Base-by-base conservation (phyloP, 2,888 invertebrate species). In the Sphaerophoria rueppellii region DNA sequence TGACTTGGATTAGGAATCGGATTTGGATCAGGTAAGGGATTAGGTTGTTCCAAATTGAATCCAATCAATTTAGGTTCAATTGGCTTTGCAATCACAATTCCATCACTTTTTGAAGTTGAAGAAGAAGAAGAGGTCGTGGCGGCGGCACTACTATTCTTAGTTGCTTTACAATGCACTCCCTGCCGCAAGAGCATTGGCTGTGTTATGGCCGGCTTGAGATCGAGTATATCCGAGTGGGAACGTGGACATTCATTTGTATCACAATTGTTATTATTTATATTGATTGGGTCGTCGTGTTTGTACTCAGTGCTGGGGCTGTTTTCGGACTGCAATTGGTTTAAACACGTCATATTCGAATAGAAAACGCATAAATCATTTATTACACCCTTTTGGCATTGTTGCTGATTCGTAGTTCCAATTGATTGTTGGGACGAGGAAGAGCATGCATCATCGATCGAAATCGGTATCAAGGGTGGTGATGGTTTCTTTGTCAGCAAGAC, bases 171-270 rank as follows among this genome's bases (percentile, higher is more conserved):
- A 43, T 61, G 67, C n/a, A 74, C 50, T 11, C 74, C 60, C 43
- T 12, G 80, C 54, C 52, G 83, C 72, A 69, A 61, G 52, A 76
- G 57, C 37, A 67, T 65, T 52, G 65, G 70, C 43, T 86, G 70
- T 77, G 74, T 82, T 86, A 69, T 82, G 79, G 63, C 85, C 85
- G 82, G 82, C 83, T 61, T 86, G 78, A 86, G 83, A 81, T 86
- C 87, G 80, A 77, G 71, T 82, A 88, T 88, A 77, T 87, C 88
- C 73, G 87, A 87, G 81, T 88, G 86, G 57, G 88, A 88, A 60
- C 88, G 88, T 72, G 89, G 88, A 88, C 89, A 90, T 88, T 90
- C 90, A 80, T 88, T 89, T 43, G 90, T 90, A 88, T 91, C 90
- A 89, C 90, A 90, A 87, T 90, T 88, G 61, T 82, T 90, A 90